Evolutionary conservation across 2,888 invertebrate genomes (phyloP), one percentile per base, ranked within the genome.

Genomic region (Belgica antarctica): DNA sequence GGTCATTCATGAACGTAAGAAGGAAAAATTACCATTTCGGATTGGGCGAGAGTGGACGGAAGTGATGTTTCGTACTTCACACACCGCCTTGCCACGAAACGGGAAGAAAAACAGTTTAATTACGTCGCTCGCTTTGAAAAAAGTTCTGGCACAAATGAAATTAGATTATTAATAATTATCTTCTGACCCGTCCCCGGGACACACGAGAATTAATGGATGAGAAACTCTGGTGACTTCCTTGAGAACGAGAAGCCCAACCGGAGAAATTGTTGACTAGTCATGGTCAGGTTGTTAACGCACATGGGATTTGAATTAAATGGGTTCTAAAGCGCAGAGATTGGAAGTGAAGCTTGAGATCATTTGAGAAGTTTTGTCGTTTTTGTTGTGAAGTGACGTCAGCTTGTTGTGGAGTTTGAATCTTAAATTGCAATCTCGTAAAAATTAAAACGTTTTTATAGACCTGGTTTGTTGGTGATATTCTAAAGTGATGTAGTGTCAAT

Each of bases 161-260:
- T 63, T 63, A 63, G 63, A 63, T 63, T 63, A 63, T 46, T 63
- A 63, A 63, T 63, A 63, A 63, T 63, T 63, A 63, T 63, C 46
- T 63, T 17, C n/a, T 63, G 46, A 15, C 31, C 22, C 27, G 12
- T 10, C 46, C 15, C 15, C 31, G 4, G 46, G 46, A 46, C 46
- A 62, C 62, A 62, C 17, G 17, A 31, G 22, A 62, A 62, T 62
- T 62, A 62, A 62, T 62, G 62, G 36, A 34, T 27, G 24, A 22
- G 57, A 22, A 24, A 57, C 7, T 15, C 7, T 41, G 22, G 63
- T 8, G 25, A 63, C 25, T 63, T 63, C 63, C 63, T 63, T 57
- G 57, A 31, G 31, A 31, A 31, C 31, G 31, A 31, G 10, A 4
- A 4, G 31, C 31, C 5, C 5, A 31, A 10, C 4, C 31, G 10